Conservation (phyloP, 2,797 vertebrate species). For the Acestrorhynchus altus region DNA sequence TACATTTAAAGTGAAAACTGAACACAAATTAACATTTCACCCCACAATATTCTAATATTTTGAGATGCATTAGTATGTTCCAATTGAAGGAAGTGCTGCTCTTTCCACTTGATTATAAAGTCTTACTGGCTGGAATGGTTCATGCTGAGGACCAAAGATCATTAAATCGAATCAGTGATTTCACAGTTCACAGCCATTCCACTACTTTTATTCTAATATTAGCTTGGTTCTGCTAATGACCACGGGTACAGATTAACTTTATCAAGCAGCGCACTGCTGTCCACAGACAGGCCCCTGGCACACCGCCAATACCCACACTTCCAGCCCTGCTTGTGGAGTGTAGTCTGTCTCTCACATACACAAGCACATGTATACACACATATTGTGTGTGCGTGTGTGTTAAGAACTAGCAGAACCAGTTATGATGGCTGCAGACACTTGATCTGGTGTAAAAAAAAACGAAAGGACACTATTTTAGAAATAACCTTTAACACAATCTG, state of each 20-base stretch:
- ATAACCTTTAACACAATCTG: not conserved
- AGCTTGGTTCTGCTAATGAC: constrained; percentile 2
- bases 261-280: not conserved
- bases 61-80: too few relatives aligned
- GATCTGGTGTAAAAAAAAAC: constrained; percentile 13
- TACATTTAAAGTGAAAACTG: too few relatives aligned
- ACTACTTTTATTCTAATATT: constrained; percentile 11
- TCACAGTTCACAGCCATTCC: not conserved
- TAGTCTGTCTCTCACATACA: not conserved
- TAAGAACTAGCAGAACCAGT: constrained; percentile 41
- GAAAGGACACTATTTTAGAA: not conserved
- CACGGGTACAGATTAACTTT: constrained; percentile 1
- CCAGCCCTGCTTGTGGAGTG: not conserved
- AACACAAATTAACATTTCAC: too few relatives aligned
- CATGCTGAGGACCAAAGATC: not conserved
- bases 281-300: not conserved
- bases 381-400: not conserved
- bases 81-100: too few relatives aligned
- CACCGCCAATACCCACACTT: not conserved
- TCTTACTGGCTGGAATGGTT: not conserved
- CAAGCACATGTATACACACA: not conserved
- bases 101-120: not conserved
- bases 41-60: too few relatives aligned
- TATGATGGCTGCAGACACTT: constrained; percentile 5
- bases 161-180: not conserved